phyloP scores from a whole-genome alignment of 1,140 invertebrate species.

The Hesperophylax magnus region DNA sequence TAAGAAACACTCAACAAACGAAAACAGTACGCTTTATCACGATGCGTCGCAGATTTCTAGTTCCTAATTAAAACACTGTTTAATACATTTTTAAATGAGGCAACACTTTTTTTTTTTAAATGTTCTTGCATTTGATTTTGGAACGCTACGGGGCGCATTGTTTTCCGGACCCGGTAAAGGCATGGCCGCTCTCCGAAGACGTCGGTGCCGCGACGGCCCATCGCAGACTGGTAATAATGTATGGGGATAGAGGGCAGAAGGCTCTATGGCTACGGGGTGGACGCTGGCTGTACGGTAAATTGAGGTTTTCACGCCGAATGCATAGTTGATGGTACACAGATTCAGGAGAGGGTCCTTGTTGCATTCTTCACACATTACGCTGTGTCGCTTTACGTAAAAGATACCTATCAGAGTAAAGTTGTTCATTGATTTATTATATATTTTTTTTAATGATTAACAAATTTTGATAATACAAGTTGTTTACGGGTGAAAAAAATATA shows the following conservation, averaged over 20 bases:
- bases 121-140: background rate
- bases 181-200: conserved; percentile 25
- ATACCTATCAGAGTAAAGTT: too few species aligned
- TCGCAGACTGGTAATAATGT: conserved; percentile 44
- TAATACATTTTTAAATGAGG: too few species aligned
- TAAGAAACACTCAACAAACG: too few species aligned
- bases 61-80: too few species aligned
- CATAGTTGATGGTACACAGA: background rate
- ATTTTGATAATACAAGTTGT: too few species aligned
- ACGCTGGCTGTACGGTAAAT: background rate
- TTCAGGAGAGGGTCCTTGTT: background rate
- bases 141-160: background rate
- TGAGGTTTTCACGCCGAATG: background rate
- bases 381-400: background rate
- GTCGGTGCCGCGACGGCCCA: conserved; percentile 41
- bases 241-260: conserved; percentile 3
- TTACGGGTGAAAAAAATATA: too few species aligned
- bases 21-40: too few species aligned
- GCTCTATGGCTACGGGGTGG: background rate
- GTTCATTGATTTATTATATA: too few species aligned
- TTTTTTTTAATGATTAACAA: too few species aligned
- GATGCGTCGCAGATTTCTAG: too few species aligned
- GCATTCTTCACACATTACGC: background rate
- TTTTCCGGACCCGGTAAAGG: conserved; percentile 24
- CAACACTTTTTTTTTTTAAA: background rate